phyloP scores from a whole-genome alignment of 2,797 vertebrate genomes.

The Heliangelus exortis region DNA sequence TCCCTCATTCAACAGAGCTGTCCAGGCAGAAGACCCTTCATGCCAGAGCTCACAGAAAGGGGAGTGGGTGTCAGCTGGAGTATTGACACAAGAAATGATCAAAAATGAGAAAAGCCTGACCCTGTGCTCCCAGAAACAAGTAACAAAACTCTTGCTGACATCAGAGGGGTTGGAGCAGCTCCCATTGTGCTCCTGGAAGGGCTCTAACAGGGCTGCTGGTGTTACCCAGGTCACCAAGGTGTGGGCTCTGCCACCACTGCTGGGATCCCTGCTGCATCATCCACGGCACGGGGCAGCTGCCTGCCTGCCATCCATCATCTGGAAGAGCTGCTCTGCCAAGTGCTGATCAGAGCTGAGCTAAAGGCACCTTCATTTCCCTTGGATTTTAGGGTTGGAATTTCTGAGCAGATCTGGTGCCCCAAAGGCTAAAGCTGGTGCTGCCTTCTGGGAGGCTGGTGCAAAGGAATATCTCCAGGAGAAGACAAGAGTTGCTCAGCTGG shows the following conservation, averaged over 20 bases:
- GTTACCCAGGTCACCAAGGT: accelerated
- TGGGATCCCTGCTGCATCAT: neutral
- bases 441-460: neutral
- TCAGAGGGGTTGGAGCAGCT: neutral
- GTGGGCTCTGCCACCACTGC: neutral
- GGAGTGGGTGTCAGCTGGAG: neutral
- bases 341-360: neutral
- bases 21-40: neutral
- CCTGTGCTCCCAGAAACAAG: neutral
- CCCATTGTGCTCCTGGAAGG: accelerated
- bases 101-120: neutral
- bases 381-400: neutral
- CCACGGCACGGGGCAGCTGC: neutral
- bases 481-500: neutral
- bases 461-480: neutral
- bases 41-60: neutral
- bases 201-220: neutral
- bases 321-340: neutral
- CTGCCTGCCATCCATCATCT: neutral
- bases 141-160: neutral
- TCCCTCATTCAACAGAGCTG: neutral
- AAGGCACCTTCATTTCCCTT: neutral
- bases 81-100: neutral
- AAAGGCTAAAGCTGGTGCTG: neutral
- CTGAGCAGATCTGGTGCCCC: neutral